Base-by-base conservation (phyloP, 2,888 invertebrate species). In the Zhengitettix transpicula region DNA sequence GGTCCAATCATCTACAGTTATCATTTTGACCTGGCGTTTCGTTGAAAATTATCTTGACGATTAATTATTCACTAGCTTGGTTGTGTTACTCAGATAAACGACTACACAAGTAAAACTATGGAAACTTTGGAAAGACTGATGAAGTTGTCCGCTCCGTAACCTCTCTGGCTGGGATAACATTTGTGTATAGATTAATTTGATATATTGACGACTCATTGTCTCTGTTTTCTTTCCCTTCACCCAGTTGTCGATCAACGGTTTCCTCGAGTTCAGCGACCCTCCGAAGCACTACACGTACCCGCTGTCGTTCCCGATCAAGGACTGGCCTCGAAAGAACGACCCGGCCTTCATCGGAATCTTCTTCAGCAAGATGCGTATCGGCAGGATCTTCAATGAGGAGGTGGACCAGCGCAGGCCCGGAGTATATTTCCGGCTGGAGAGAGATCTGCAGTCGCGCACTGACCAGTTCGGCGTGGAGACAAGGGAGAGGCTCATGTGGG, bases 311-410 rank as follows among this genome's bases (percentile, higher is more conserved):
- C 94, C 94, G 0, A 76, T 85, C 1, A 83, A 84, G 66, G 90
- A 91, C 67, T 94, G 92, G 90, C 93, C 94, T 0, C 77, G 76
- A 62, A 79, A 83, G 65, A 87, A 89, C 67, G 95, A 96, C 73
- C 95, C 94, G 0, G 84, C 91, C 0, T 93, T 96, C 72, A 94
- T 96, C 65, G 95, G 94, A 0, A 92, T 94, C 63, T 95, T 90
- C 77, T 90, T 87, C 75, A 90, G 90, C 71, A 90, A 88, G 71
- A 91, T 90, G 69, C 83, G 89, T 58, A 85, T 90, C 55, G 92
- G 91, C 12, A 79, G 77, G 57, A 75, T 85, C 60, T 77, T 85
- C 62, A 79, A 80, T 0, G 83, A 83, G 16, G 92, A 93, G 66
- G 73, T 82, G 3, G 89, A 92, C 71, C 82, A 82, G 67, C 80